These are phyloP conservation scores for Drepanosiphum platanoidis DNA, from an alignment of 2,888 invertebrate species.

Conservation along the genomic window DNA sequence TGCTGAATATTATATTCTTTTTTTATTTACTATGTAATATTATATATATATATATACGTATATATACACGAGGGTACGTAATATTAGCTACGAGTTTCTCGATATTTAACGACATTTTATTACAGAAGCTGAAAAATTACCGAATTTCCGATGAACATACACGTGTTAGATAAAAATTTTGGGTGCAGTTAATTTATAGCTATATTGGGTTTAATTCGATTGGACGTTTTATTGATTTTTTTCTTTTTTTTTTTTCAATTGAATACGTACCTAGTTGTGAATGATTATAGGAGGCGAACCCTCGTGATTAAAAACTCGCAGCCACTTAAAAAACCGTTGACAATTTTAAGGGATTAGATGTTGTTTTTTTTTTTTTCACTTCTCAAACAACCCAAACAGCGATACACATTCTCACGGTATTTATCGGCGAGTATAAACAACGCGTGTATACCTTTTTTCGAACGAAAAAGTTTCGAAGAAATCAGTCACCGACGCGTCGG, in stretches of 20 bases:
- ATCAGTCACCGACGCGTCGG: neutral
- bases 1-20: neutral
- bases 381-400: neutral
- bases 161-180: neutral
- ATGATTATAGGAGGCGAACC: neutral
- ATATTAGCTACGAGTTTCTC: neutral
- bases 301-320: slow-evolving; percentile 22
- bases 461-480: neutral
- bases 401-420: slow-evolving; percentile 18
- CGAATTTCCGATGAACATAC: neutral
- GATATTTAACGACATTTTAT: neutral
- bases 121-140: neutral
- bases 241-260: neutral
- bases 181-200: neutral
- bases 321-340: slow-evolving; percentile 11
- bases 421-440: slow-evolving; percentile 7
- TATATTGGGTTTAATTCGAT: slow-evolving; percentile 7
- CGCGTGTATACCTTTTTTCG: neutral
- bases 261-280: slow-evolving; percentile 33
- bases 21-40: neutral
- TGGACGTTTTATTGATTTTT: neutral
- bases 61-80: too few species aligned
- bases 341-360: neutral
- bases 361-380: neutral
- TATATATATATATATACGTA: too few species aligned